Evolutionary conservation across 2,113 vertebrate species (phyloP).

Genomic region (Campylorhamphus procurvoides): DNA sequence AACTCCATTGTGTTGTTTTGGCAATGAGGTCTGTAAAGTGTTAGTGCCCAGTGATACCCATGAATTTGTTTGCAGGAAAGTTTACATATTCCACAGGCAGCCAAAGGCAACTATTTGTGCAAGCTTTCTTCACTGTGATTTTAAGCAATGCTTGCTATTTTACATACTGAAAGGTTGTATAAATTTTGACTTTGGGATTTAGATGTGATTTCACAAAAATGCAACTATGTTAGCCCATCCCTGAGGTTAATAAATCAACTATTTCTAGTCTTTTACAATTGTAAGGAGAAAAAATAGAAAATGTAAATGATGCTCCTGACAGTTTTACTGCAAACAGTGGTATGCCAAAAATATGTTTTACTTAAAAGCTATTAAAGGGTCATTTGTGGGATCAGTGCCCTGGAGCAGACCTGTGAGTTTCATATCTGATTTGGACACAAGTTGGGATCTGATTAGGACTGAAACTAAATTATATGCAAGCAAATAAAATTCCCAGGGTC

Average conservation of each 20-base stretch:
- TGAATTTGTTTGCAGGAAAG: neutral
- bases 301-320: neutral
- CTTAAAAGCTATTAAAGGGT: neutral
- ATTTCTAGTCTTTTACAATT: neutral
- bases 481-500: neutral
- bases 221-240: neutral
- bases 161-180: neutral
- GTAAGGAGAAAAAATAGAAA: neutral
- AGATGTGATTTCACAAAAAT: neutral
- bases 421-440: neutral
- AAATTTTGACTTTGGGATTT: neutral
- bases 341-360: neutral
- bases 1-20: neutral
- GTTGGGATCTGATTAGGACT: neutral
- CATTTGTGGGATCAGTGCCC: neutral
- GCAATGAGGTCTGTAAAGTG: neutral
- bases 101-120: neutral
- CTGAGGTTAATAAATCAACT: neutral
- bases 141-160: neutral
- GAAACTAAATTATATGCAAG: conserved; percentile 19
- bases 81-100: neutral
- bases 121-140: neutral
- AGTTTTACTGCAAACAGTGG: neutral
- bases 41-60: neutral
- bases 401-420: neutral